Conservation (phyloP, 2,888 invertebrate genomes). For the Mermis nigrescens region DNA sequence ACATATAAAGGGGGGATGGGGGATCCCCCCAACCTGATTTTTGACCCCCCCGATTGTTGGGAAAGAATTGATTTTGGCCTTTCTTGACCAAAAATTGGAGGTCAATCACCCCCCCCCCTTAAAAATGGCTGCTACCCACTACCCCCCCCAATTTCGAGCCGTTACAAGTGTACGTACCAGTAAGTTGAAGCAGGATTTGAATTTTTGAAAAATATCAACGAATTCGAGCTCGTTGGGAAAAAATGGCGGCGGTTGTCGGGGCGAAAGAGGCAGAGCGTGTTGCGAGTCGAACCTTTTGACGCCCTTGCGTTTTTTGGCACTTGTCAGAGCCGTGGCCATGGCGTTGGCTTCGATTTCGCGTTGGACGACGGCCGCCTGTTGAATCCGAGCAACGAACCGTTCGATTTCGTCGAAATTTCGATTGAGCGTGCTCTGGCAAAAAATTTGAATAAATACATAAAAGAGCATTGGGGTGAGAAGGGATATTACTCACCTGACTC, state of each 20-base stretch:
- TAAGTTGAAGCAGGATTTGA: constrained; percentile 90
- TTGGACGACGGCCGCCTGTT: constrained; percentile 85
- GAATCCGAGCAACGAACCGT: constrained; percentile 86
- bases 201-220: constrained; percentile 91
- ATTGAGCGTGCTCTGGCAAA: constrained; percentile 53
- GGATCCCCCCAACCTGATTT: no score
- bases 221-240: constrained; percentile 90
- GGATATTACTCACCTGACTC: no score
- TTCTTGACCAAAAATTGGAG: no score
- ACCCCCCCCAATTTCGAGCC: no score
- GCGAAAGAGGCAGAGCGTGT: neutral
- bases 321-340: neutral
- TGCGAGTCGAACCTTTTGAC: neutral
- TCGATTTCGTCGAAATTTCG: constrained; percentile 98
- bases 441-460: no score
- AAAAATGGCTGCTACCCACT: no score
- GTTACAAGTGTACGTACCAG: constrained; percentile 45
- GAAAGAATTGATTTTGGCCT: no score
- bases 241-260: constrained; percentile 64
- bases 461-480: no score
- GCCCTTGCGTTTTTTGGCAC: no score
- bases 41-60: no score
- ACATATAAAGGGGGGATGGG: no score
- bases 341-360: constrained; percentile 54
- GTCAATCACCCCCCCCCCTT: no score